Evolutionary conservation across 1,140 invertebrate species (phyloP).

Genomic region (Leptinotarsa undecemlineata): DNA sequence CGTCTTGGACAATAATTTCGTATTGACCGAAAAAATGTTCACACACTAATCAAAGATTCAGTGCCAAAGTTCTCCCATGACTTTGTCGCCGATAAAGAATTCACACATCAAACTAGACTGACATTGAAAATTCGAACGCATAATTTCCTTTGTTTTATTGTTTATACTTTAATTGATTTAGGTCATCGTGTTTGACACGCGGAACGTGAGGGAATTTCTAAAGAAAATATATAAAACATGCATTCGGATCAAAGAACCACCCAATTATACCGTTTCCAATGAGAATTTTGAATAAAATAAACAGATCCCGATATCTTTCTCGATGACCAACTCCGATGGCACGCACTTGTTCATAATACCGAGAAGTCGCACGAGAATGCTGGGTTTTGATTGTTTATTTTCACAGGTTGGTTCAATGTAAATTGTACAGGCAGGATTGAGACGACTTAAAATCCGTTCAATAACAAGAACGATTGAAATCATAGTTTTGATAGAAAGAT

Average conservation of each 20-base stretch:
- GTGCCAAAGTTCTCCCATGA: neutral
- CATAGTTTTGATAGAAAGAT: too few relatives aligned
- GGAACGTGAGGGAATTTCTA: constrained; percentile 13
- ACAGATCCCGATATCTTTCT: constrained; percentile 2
- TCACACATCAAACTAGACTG: neutral
- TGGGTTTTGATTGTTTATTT: neutral
- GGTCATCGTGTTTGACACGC: constrained; percentile 12
- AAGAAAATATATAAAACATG: constrained; percentile 4
- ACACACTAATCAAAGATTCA: neutral
- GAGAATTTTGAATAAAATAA: constrained; percentile 12
- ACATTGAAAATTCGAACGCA: neutral
- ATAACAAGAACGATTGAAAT: too few relatives aligned
- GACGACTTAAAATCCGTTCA: too few relatives aligned
- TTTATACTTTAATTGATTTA: constrained; percentile 1
- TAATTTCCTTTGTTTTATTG: neutral
- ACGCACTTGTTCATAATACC: neutral
- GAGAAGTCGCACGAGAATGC: neutral
- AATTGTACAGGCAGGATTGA: too few relatives aligned
- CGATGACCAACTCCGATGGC: neutral
- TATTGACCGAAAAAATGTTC: neutral
- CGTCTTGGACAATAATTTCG: neutral
- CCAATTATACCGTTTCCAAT: constrained; percentile 6
- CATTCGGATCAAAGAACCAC: neutral
- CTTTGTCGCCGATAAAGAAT: neutral
- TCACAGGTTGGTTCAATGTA: neutral